Base-by-base conservation (phyloP, 2,797 vertebrate species). In the Pseudomugil tenellus region DNA sequence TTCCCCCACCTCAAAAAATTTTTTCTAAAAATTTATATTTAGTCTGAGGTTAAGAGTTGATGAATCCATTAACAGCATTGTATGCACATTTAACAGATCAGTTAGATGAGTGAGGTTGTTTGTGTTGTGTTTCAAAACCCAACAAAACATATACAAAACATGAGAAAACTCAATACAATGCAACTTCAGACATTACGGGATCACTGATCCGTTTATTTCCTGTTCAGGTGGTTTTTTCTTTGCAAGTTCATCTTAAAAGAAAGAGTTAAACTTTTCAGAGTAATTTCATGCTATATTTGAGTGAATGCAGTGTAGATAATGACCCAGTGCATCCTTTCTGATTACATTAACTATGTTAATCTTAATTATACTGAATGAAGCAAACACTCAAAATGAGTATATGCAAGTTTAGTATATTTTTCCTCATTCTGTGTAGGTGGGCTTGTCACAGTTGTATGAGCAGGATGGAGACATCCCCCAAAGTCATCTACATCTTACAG, bases 401-500 rank as follows among this genome's bases (percentile, higher is more conserved):
- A 35, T 32, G 28, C 16, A n/a, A 37, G 12, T 58, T 54, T 11
- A 73, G 51, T 65, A 29, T 67, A 13, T 52, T 72, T 66, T 57
- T 53, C 19, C 28, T 41, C 5, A 70, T 58, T 19, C 35, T 31
- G 25, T 66, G 70, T 35, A 26, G 8, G 26, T 63, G 17, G 9
- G 17, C 57, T 70, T 48, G 19, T 25, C 17, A 60, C 35, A 72
- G 61, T 55, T 70, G 58, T 49, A 14, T 59, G 26, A 37, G 57
- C 37, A 56, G n/a, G 9, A 35, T 34, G 57, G 23, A 63, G 39
- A 56, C 51, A 56, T 32, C 8, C 16, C 58, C 21, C 37, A 17
- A 37, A 58, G 60, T 80, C 69, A 69, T 62, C 21, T 43, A 35
- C 60, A 73, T 72, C 58, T 67, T 53, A 67, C 41, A 54, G 69